Evolutionary conservation across 53 echinoderm and acorn worm genomes (phyloP), one percentile per base, ranked within the genome.

Genomic region (Crossaster papposus): DNA sequence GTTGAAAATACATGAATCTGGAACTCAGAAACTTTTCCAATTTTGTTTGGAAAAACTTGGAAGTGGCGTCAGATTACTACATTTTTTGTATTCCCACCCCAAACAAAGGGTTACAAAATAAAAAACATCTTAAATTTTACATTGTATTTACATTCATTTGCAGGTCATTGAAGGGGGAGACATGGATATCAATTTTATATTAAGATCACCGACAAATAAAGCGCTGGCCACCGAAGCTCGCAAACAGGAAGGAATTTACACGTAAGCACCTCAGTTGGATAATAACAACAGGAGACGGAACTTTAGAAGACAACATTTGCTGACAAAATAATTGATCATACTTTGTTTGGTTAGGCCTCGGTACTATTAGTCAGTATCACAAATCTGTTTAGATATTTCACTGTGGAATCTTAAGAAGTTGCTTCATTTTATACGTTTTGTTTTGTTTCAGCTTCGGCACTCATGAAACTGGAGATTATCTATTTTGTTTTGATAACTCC

Each of bases 131-230:
- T 7, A n/a, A n/a, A n/a, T n/a, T n/a, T n/a, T n/a, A n/a, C n/a
- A 32, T 86, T 72, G 31, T 62, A 44, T 35, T 90, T 30, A 4
- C 13, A 24, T 34, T 51, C 64, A 55, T 65, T 52, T 79, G 14
- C 82, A 97, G 97, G 97, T 97, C 35, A 89, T 97, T 63, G 97
- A 97, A 93, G 97, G 97, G 44, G 97, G 97, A 65, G 94, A 95
- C 73, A 81, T 97, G 77, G 97, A 97, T 37, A 94, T 97, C 3
- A 97, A 97, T 79, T 97, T 97, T 71, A 97, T 97, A 70, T 68
- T 97, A 51, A 88, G 97, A n/a, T 92, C 97, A 77, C 97, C 97
- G 68, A 94, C 90, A 15, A 97, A 97, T 53, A 97, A 91, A 80
- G 95, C 95, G 12, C 30, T 97, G 37, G 97, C 95, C 23, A 95